Percentiles rank a stretch among this genome's conserved stretches.
phyloP scores from a whole-genome alignment of 2,797 vertebrate genomes.

The Scarus forsteni region DNA sequence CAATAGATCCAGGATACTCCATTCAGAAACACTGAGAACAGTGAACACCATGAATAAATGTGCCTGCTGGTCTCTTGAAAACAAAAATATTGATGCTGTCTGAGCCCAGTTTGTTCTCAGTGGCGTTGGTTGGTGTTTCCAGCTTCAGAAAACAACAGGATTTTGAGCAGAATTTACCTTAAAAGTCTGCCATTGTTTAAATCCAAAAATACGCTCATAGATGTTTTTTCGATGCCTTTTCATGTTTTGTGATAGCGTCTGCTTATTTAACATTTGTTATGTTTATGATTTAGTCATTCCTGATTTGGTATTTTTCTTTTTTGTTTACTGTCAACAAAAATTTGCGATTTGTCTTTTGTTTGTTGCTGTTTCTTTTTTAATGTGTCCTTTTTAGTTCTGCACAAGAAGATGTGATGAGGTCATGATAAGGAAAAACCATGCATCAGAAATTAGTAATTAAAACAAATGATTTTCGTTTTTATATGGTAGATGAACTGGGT shows the following conservation, averaged over 20 bases:
- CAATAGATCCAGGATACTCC: slow-evolving; percentile 10
- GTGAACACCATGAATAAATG: not conserved
- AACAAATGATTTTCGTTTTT: no score
- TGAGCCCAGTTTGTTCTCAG: not conserved
- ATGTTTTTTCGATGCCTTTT: slow-evolving; percentile 53
- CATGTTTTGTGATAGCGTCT: slow-evolving; percentile 47
- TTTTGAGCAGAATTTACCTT: not conserved
- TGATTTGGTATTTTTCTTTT: no score
- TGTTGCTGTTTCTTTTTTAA: no score
- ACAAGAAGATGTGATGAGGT: no score
- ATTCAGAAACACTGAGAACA: not conserved
- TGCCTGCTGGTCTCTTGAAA: not conserved
- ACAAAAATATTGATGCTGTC: not conserved
- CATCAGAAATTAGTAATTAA: no score
- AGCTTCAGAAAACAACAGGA: not conserved
- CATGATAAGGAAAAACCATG: no score
- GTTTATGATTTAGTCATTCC: not conserved
- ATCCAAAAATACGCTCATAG: slow-evolving; percentile 15
- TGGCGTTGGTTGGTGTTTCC: not conserved
- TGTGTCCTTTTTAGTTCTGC: no score
- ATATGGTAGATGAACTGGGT: no score
- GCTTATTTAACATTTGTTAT: slow-evolving; percentile 11
- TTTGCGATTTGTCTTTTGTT: no score
- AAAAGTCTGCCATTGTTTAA: not conserved
- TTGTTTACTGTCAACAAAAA: no score